phyloP scores from a whole-genome alignment of 2,113 vertebrate species.

The Campylomormyrus tamandua region DNA sequence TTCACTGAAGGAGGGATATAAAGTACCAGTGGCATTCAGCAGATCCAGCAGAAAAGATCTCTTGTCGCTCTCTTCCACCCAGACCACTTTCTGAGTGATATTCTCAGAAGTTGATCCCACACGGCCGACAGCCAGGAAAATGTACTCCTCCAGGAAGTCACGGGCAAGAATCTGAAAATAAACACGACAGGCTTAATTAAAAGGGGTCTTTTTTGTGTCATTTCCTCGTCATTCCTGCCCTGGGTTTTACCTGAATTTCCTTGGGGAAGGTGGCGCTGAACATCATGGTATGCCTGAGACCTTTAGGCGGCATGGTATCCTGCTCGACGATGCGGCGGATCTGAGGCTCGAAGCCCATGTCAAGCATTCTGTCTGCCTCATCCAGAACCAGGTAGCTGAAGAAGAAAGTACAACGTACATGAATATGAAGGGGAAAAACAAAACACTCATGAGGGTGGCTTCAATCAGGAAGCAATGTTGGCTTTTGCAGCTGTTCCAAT shows the following conservation, averaged over 20 bases:
- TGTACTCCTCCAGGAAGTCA: conserved; percentile 97
- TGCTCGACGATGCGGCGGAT: conserved; percentile 94
- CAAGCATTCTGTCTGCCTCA: conserved; percentile 95
- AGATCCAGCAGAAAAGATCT: conserved; percentile 93
- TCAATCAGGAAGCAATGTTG: neutral
- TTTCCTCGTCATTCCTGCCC: neutral
- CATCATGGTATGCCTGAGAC: conserved; percentile 94
- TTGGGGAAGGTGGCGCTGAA: conserved; percentile 98
- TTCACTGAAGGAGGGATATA: neutral
- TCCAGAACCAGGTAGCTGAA: conserved; percentile 87
- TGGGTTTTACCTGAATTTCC: conserved; percentile 83
- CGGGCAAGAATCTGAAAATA: conserved; percentile 82
- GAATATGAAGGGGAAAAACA: neutral
- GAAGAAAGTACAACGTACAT: neutral
- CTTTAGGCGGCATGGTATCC: conserved; percentile 94
- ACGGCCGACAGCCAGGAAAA: conserved; percentile 92
- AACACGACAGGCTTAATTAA: neutral
- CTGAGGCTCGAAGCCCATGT: conserved; percentile 98
- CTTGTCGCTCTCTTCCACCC: conserved; percentile 95
- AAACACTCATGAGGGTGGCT: neutral
- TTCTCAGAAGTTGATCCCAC: conserved; percentile 98
- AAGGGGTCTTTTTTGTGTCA: neutral
- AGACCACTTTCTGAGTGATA: conserved; percentile 98
- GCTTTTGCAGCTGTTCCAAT: neutral
- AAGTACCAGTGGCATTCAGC: conserved; percentile 90